Percentiles rank a stretch among this genome's conserved stretches.
These are phyloP conservation scores for Meleagris gallopavo DNA, from an alignment of 2,113 vertebrate genomes.

Conservation along the genomic window DNA sequence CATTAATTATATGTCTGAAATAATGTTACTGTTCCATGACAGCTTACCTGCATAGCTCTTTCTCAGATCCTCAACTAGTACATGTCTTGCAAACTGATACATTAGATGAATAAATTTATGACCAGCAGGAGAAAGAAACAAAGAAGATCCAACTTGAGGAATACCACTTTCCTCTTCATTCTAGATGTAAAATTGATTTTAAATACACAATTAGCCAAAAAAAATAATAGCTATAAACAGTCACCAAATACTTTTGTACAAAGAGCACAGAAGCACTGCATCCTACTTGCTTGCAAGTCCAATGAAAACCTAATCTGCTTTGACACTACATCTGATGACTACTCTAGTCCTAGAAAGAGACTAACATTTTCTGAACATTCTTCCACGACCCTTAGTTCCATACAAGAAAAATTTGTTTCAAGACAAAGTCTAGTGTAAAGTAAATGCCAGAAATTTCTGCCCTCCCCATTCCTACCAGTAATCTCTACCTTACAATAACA, in stretches of 20 bases:
- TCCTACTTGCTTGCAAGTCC: background rate
- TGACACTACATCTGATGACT: background rate
- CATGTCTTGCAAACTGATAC: conserved; percentile 80
- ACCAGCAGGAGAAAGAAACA: conserved; percentile 82
- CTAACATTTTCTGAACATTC: background rate
- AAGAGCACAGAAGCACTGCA: background rate
- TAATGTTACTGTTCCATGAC: background rate
- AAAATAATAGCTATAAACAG: background rate
- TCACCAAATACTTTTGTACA: background rate
- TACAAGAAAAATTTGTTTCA: rapidly evolving
- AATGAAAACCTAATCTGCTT: background rate
- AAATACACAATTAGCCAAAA: background rate
- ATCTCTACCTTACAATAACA: background rate
- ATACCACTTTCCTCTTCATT: conserved; percentile 52
- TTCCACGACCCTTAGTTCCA: background rate
- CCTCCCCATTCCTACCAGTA: background rate
- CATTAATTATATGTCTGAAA: background rate
- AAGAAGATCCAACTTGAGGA: conserved; percentile 81
- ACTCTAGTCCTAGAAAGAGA: background rate
- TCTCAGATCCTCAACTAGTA: conserved; percentile 81
- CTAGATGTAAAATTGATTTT: conserved; percentile 66
- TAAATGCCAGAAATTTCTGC: background rate
- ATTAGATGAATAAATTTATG: conserved; percentile 79
- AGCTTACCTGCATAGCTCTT: conserved; percentile 79
- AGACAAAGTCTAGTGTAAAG: background rate